Conservation (phyloP, 2,888 invertebrate genomes). For the Heliothis peltigera region DNA sequence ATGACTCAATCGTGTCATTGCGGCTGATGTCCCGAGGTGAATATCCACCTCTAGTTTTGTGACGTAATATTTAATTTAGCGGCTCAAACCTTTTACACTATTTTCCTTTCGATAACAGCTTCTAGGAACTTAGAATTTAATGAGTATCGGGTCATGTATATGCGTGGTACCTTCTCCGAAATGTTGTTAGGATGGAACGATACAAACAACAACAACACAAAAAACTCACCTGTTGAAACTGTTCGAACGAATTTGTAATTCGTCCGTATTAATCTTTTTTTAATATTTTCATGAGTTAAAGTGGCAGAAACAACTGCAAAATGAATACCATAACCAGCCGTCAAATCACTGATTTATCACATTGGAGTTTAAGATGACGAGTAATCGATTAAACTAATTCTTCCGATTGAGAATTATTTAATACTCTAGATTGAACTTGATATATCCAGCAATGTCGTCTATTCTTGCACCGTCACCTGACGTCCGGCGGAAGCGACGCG, state of each 20-base stretch:
- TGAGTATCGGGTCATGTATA: neutral
- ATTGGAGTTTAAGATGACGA: too few species aligned
- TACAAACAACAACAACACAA: neutral
- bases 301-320: too few species aligned
- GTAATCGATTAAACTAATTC: too few species aligned
- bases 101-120: slow-evolving; percentile 13
- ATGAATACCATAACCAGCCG: too few species aligned
- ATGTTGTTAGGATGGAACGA: neutral
- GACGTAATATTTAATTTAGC: slow-evolving; percentile 17
- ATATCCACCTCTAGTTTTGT: slow-evolving; percentile 25
- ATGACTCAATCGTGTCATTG: slow-evolving; percentile 37
- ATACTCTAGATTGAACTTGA: slow-evolving; percentile 58
- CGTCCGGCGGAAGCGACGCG: slow-evolving; percentile 66
- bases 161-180: slow-evolving; percentile 6
- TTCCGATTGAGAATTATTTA: too few species aligned
- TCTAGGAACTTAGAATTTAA: slow-evolving; percentile 18
- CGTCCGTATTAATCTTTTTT: too few species aligned
- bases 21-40: slow-evolving; percentile 20
- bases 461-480: slow-evolving; percentile 58
- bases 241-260: too few species aligned
- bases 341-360: too few species aligned
- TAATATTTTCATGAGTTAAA: too few species aligned
- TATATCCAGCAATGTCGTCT: slow-evolving; percentile 58
- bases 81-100: slow-evolving; percentile 9
- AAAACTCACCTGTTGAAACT: too few species aligned